Base-by-base conservation (phyloP, 2,888 invertebrate genomes). In the Drosophila anomalata region DNA sequence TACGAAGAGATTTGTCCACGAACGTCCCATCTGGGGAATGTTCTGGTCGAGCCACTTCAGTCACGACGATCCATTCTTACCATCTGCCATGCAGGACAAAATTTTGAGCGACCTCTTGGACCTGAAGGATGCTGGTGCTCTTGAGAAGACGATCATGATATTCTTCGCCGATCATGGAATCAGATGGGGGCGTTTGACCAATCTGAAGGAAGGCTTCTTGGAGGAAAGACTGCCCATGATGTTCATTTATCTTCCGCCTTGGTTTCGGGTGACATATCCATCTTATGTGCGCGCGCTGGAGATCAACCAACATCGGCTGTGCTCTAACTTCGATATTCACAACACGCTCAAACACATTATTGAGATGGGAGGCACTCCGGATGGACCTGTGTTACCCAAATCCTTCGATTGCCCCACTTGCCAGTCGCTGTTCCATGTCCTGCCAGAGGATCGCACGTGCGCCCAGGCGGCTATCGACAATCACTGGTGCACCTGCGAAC, bases 151-250 rank as follows among this genome's bases (percentile, higher is more conserved):
- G 2, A 93, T 96, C 76, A 90, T 96, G 2, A 92, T 96, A 63
- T 94, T 95, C 75, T 92, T 96, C 62, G 95, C 96, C 78, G 96
- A 96, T 84, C 96, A 96, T 77, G 96, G 96, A 0, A 93, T 95
- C 79, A 93, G 96, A 9, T 95, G 94, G 88, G 96, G 96, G 0
- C 92, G 92, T 12, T 92, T 96, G 5, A 91, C 93, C 29, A 91
- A 93, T 39, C 93, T 94, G 6, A 91, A 93, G 54, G 93, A 94
- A 50, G 95, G 95, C 0, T 96, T 94, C 93, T 93, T 95, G 77
- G 96, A 96, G 84, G 95, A 96, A 79, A 93, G 96, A n/a, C 86
- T 96, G 78, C 96, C 96, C 0, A 94, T 94, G 84, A 92, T 96
- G 54, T 95, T 94, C 79, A 91, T 96, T 20, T 94, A 94, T 90